Evolutionary conservation across 1,140 invertebrate genomes (phyloP).

Genomic region (Homalodisca vitripennis): DNA sequence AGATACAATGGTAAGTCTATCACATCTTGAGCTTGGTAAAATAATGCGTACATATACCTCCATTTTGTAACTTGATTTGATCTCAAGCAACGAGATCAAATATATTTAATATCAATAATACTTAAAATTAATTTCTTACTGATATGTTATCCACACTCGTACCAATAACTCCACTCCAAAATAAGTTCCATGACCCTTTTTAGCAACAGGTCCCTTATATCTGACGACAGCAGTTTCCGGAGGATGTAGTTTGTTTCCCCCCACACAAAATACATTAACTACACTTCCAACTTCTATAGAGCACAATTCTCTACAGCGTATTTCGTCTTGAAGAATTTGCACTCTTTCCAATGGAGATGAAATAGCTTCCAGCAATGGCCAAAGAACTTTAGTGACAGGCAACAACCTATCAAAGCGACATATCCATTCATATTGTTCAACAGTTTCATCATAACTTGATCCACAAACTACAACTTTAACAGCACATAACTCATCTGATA

Average conservation of each 20-base stretch:
- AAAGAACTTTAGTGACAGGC: slow-evolving; percentile 35
- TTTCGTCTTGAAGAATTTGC: slow-evolving; percentile 33
- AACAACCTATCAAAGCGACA: slow-evolving; percentile 34
- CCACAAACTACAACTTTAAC: slow-evolving; percentile 36
- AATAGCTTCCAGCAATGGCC: slow-evolving; percentile 35
- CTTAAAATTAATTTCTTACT: slow-evolving; percentile 6
- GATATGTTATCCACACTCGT: slow-evolving; percentile 17
- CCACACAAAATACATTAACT: slow-evolving; percentile 30
- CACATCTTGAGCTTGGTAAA: too few relatives aligned
- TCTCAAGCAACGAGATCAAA: slow-evolving; percentile 12
- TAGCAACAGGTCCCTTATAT: slow-evolving; percentile 40
- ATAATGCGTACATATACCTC: too few relatives aligned
- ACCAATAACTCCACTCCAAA: slow-evolving; percentile 44
- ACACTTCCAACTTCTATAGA: slow-evolving; percentile 33
- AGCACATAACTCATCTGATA: slow-evolving; percentile 30
- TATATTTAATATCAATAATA: slow-evolving; percentile 1
- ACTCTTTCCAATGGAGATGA: slow-evolving; percentile 36
- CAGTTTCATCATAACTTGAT: slow-evolving; percentile 28
- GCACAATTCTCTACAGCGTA: slow-evolving; percentile 31
- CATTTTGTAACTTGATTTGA: too few relatives aligned
- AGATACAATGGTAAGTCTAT: too few relatives aligned
- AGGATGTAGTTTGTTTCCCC: slow-evolving; percentile 9
- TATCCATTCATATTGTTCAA: slow-evolving; percentile 37
- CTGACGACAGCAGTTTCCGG: slow-evolving; percentile 35
- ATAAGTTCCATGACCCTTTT: slow-evolving; percentile 40